Percentiles rank a stretch among this genome's conserved stretches.
These are phyloP conservation scores for Plutomurus gul DNA, from an alignment of 1,140 invertebrate species.

Conservation along the genomic window DNA sequence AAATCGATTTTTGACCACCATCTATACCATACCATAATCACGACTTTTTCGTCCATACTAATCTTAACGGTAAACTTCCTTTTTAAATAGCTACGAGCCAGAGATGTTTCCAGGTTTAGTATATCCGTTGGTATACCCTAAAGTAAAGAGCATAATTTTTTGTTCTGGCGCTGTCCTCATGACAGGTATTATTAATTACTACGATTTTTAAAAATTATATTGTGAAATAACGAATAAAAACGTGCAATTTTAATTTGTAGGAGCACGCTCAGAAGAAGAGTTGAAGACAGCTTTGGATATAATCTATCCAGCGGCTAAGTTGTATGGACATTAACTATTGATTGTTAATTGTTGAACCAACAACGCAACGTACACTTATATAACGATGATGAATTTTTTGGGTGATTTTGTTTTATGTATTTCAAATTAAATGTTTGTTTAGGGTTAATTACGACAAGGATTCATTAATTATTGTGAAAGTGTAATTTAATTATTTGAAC, in stretches of 20 bases:
- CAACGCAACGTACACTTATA: no score
- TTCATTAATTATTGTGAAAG: no score
- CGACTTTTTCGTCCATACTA: background rate
- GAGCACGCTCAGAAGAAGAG: slow-evolving; percentile 35
- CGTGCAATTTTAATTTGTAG: background rate
- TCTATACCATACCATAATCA: background rate
- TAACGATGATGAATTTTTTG: no score
- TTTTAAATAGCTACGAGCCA: slow-evolving; percentile 36
- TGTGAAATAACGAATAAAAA: background rate
- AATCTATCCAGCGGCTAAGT: slow-evolving; percentile 32
- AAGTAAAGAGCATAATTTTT: slow-evolving; percentile 40
- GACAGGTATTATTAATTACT: slow-evolving; percentile 6
- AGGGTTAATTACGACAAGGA: no score
- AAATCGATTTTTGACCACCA: background rate
- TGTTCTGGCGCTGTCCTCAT: slow-evolving; percentile 39
- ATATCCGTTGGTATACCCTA: slow-evolving; percentile 16
- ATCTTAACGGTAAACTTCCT: background rate
- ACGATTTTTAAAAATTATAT: background rate
- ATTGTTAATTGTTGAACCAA: no score
- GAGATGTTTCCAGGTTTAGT: slow-evolving; percentile 41
- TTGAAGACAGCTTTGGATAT: slow-evolving; percentile 6
- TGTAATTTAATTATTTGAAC: no score
- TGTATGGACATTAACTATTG: slow-evolving; percentile 30
- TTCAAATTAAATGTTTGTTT: no score
- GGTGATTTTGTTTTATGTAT: no score